These are phyloP conservation scores for Asteroscopus sphinx DNA, from an alignment of 2,888 invertebrate species.

Conservation along the genomic window DNA sequence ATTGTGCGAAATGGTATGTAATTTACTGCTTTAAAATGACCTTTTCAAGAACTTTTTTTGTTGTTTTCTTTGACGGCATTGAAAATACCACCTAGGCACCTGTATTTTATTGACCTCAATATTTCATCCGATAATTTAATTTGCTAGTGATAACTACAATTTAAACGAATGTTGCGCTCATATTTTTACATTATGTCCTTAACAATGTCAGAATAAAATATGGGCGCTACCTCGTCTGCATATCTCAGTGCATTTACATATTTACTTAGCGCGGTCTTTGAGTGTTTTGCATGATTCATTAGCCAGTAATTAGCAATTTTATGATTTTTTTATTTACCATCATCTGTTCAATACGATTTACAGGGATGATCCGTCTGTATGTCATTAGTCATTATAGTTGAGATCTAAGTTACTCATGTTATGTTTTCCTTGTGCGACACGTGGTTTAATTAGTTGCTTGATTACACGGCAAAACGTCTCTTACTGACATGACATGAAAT, in stretches of 20 bases:
- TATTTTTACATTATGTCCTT: slow-evolving; percentile 17
- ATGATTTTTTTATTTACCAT: slow-evolving; percentile 34
- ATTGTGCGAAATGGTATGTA: slow-evolving; percentile 35
- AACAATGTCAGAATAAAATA: slow-evolving; percentile 6
- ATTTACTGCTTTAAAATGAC: slow-evolving; percentile 40
- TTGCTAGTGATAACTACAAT: slow-evolving; percentile 2
- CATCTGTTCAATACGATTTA: background rate
- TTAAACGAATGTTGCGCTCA: background rate
- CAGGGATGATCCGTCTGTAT: slow-evolving; percentile 21
- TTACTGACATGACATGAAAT: slow-evolving; percentile 6
- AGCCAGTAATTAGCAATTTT: slow-evolving; percentile 26
- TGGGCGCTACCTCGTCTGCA: slow-evolving; percentile 1
- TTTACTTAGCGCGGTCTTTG: slow-evolving; percentile 22
- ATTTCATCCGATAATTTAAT: slow-evolving; percentile 19
- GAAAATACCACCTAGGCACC: slow-evolving; percentile 6
- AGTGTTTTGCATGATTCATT: slow-evolving; percentile 34
- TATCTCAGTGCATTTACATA: slow-evolving; percentile 17
- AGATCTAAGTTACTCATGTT: background rate
- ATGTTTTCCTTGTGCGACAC: slow-evolving; percentile 18
- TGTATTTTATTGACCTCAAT: slow-evolving; percentile 28
- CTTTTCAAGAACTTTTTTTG: slow-evolving; percentile 25
- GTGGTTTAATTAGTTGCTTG: slow-evolving; percentile 12
- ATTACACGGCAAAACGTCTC: slow-evolving; percentile 6
- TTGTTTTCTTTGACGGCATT: slow-evolving; percentile 17
- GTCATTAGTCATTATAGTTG: slow-evolving; percentile 16